These are phyloP conservation scores for Chaetophractus vellerosus DNA, from an alignment of 2,797 vertebrate species.

Conservation along the genomic window DNA sequence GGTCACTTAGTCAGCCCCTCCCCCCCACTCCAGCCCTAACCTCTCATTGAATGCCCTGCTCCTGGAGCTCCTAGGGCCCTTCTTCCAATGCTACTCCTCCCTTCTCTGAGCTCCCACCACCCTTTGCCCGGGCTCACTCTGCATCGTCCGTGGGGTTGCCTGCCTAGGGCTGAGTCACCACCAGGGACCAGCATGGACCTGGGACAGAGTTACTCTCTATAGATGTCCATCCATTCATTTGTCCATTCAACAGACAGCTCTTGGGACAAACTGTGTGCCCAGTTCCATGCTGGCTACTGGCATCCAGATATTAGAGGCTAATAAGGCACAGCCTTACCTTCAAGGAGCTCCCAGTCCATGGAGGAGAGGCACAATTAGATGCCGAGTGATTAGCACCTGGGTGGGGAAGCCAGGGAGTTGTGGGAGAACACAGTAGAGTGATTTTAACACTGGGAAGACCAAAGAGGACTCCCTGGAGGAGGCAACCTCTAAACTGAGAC, in stretches of 20 bases:
- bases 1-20: neutral
- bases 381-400: neutral
- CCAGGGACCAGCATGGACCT: neutral
- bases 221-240: neutral
- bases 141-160: neutral
- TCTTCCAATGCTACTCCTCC: no score
- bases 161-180: neutral
- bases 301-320: neutral
- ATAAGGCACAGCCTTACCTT: neutral
- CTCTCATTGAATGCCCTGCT: neutral
- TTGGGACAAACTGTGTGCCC: neutral
- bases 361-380: neutral
- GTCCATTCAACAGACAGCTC: neutral
- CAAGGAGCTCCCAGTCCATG: neutral
- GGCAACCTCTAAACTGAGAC: neutral
- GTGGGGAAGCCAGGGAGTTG: neutral
- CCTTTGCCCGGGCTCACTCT: neutral
- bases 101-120: neutral
- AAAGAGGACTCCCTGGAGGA: conserved; percentile 3
- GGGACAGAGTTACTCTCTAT: neutral
- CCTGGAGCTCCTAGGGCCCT: neutral
- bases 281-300: neutral
- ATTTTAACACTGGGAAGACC: neutral
- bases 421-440: fast-evolving
- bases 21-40: no score